Conservation (phyloP, 2,113 vertebrate genomes). For the Garra rufa region DNA sequence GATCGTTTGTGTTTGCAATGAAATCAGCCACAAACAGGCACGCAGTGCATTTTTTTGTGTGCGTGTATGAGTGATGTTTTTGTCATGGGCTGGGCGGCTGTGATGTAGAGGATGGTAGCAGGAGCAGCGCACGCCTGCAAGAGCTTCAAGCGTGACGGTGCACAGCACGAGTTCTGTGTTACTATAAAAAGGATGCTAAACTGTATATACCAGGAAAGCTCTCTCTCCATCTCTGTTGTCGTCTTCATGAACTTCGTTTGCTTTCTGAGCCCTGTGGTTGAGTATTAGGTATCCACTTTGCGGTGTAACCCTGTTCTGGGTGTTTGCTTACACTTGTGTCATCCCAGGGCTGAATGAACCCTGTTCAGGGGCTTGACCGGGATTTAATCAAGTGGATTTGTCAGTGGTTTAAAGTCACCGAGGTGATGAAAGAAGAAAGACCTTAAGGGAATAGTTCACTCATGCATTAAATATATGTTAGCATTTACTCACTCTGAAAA, state of each 20-base stretch:
- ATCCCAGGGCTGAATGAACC: not conserved
- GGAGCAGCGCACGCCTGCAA: not conserved
- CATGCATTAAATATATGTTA: not conserved
- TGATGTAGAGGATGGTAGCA: not conserved
- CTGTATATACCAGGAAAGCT: not conserved
- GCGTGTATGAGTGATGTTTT: not conserved
- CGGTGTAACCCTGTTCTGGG: not conserved
- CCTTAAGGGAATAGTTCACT: not conserved
- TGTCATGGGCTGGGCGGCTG: not conserved
- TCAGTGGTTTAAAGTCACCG: not conserved
- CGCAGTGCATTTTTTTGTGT: not conserved
- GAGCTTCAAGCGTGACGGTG: not conserved
- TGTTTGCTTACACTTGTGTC: not conserved
- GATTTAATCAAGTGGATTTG: conserved; percentile 17
- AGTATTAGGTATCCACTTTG: not conserved
- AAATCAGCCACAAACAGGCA: not conserved
- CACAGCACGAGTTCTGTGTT: not conserved
- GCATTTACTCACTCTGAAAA: not conserved
- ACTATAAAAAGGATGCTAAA: not conserved
- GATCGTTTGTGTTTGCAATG: not conserved
- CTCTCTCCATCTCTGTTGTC: not conserved
- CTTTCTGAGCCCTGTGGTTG: not conserved
- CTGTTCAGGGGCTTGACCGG: conserved; percentile 1
- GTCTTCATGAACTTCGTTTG: not conserved
- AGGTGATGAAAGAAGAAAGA: not conserved